phyloP scores from a whole-genome alignment of 1,140 invertebrate species.

The Brachionus rubens region DNA sequence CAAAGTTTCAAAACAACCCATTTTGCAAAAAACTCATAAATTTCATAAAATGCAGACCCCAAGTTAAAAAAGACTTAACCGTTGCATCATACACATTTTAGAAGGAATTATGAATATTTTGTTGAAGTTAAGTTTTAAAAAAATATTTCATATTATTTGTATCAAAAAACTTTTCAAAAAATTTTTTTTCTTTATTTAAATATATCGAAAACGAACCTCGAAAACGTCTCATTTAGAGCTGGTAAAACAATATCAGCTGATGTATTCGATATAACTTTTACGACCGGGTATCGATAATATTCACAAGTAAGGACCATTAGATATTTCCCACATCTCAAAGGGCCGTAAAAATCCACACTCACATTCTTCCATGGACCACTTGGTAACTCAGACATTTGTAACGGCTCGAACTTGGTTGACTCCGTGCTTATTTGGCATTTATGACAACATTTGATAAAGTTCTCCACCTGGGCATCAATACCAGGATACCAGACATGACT shows the following conservation, averaged over 20 bases:
- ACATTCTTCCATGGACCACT: not conserved
- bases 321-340: not conserved
- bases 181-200: no score
- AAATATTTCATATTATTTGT: no score
- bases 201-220: no score
- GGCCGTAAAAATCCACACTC: not conserved
- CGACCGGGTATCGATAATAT: not conserved
- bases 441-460: slow-evolving; percentile 49
- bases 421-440: slow-evolving; percentile 42
- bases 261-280: not conserved
- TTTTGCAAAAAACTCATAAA: no score
- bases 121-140: no score
- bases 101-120: no score
- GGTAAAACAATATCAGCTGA: not conserved
- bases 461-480: slow-evolving; percentile 53
- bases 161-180: no score
- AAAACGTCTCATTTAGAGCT: not conserved
- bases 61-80: no score
- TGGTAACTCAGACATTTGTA: not conserved
- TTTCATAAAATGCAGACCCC: no score
- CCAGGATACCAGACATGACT: not conserved
- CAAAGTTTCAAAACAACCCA: no score
- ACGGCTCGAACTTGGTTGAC: not conserved
- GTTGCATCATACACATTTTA: no score
- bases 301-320: not conserved